Conservation (phyloP, 2,797 vertebrate genomes). For the Acridotheres tristis region DNA sequence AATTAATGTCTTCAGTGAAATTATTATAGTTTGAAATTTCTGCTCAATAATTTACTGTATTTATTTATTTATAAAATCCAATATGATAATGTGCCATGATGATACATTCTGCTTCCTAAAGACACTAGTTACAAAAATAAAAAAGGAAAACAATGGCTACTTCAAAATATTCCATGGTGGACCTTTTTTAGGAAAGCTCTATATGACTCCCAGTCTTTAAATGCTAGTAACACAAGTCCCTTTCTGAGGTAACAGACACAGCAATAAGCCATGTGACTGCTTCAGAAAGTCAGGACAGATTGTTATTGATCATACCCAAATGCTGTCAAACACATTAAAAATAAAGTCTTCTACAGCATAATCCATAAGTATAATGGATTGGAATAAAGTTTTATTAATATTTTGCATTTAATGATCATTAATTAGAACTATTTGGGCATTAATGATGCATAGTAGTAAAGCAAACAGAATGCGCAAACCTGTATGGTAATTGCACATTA, state of each 20-base stretch:
- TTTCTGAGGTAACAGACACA: neutral
- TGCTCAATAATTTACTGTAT: neutral
- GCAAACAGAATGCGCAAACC: neutral
- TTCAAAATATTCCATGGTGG: neutral
- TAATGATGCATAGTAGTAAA: slow-evolving; percentile 18
- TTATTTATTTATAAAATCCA: neutral
- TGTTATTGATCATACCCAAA: neutral
- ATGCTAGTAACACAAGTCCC: neutral
- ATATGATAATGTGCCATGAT: neutral
- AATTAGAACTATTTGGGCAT: slow-evolving; percentile 39
- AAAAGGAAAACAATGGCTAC: neutral
- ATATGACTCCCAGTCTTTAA: neutral
- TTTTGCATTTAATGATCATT: slow-evolving; percentile 41
- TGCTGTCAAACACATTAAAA: neutral
- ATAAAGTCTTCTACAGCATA: neutral
- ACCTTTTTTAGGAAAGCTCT: neutral
- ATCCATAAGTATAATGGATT: neutral
- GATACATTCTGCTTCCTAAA: neutral
- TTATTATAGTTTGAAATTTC: neutral
- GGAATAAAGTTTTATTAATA: slow-evolving; percentile 20
- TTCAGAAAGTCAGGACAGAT: neutral
- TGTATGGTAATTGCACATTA: neutral
- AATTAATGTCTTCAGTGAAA: neutral
- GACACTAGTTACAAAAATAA: neutral
- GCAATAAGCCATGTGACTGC: neutral